phyloP scores from a whole-genome alignment of 2,113 vertebrate species.

The Microtus montanus region DNA sequence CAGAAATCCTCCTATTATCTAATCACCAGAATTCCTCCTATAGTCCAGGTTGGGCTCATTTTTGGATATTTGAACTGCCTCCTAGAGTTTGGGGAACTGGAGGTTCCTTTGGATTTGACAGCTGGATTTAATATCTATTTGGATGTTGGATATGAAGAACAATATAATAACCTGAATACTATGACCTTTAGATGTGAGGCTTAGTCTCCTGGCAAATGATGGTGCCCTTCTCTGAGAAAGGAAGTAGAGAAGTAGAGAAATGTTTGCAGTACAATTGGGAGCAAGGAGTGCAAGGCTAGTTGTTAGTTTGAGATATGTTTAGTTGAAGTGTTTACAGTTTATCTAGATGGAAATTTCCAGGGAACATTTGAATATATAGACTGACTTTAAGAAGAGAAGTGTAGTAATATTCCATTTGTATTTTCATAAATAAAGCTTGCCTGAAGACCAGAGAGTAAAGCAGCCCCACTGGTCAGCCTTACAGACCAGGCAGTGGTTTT shows the following conservation, averaged over 20 bases:
- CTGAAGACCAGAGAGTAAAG: too few relatives aligned
- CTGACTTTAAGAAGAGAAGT: constrained; percentile 10
- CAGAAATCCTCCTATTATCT: neutral
- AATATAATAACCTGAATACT: neutral
- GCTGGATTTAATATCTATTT: neutral
- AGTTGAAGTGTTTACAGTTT: neutral
- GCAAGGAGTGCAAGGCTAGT: neutral
- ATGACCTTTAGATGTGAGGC: neutral
- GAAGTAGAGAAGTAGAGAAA: neutral
- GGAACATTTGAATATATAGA: neutral
- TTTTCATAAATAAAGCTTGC: too few relatives aligned
- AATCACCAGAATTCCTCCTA: neutral
- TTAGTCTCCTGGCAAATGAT: neutral
- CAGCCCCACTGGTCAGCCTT: too few relatives aligned
- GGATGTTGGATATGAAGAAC: neutral
- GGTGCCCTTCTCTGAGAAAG: neutral
- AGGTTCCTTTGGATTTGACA: neutral
- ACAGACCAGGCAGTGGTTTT: too few relatives aligned
- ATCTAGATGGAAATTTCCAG: constrained; percentile 21
- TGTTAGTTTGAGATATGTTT: neutral
- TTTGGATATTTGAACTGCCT: neutral
- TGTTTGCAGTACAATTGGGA: neutral
- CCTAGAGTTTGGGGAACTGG: neutral
- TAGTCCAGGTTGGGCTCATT: neutral
- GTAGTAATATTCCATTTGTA: too few relatives aligned